Evolutionary conservation across 2,797 vertebrate species (phyloP).

Genomic region (Spatula versicolor): DNA sequence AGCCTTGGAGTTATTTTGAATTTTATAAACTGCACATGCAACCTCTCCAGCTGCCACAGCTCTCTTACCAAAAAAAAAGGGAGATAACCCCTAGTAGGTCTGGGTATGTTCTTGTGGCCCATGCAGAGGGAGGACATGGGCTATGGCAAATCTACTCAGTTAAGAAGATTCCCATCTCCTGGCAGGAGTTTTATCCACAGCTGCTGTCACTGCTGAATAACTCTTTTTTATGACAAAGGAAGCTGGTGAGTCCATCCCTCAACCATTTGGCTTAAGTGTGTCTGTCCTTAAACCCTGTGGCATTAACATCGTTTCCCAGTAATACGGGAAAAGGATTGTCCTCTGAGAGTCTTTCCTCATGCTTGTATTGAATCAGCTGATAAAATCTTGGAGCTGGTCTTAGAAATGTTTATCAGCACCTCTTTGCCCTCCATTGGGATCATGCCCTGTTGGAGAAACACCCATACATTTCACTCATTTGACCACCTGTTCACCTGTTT

Average conservation of each 20-base stretch:
- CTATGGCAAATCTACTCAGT: neutral
- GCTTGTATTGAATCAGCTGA: neutral
- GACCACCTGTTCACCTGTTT: neutral
- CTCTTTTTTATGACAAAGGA: neutral
- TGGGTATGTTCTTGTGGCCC: neutral
- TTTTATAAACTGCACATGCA: neutral
- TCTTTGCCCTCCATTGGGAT: neutral
- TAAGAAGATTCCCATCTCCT: neutral
- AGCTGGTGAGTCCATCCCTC: neutral
- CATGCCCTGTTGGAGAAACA: neutral
- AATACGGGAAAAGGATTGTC: neutral
- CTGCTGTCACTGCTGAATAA: fast-evolving
- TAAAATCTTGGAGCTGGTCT: neutral
- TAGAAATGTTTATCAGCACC: neutral
- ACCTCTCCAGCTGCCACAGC: neutral
- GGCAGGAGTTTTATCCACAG: neutral
- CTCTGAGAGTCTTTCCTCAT: neutral
- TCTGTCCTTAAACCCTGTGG: neutral
- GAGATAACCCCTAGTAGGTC: neutral
- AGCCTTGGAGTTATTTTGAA: neutral
- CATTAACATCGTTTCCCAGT: neutral
- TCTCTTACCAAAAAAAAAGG: neutral
- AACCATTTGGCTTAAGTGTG: neutral
- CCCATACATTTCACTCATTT: neutral
- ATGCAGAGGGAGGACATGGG: neutral